phyloP scores from a whole-genome alignment of 2,113 vertebrate species.

The Cromileptes altivelis region DNA sequence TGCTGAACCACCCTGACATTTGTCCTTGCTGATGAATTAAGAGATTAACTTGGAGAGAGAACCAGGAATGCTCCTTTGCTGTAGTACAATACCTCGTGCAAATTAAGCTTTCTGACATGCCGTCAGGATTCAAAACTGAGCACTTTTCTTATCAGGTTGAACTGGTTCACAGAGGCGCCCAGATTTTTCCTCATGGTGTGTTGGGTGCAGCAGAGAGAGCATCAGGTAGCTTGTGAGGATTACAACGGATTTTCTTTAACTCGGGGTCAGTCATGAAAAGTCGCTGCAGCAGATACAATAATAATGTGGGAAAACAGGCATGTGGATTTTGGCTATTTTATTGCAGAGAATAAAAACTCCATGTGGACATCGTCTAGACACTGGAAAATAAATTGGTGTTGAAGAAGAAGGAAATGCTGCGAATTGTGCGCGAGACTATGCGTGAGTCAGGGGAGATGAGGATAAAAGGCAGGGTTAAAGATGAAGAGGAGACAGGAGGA shows the following conservation, averaged over 20 bases:
- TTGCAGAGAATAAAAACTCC: neutral
- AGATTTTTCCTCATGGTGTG: slow-evolving; percentile 9
- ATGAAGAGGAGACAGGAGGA: slow-evolving; percentile 64
- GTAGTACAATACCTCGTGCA: no score
- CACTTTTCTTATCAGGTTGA: neutral
- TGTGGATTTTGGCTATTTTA: neutral
- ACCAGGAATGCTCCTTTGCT: neutral
- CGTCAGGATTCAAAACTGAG: neutral
- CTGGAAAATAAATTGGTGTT: slow-evolving; percentile 36
- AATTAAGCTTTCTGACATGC: neutral
- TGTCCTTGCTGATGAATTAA: slow-evolving; percentile 68
- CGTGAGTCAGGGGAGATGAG: slow-evolving; percentile 40
- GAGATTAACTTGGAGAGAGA: slow-evolving; percentile 46
- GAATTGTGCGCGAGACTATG: slow-evolving; percentile 48
- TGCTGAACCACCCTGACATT: slow-evolving; percentile 38
- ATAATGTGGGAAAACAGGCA: neutral
- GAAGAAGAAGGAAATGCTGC: slow-evolving; percentile 19
- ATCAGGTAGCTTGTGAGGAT: slow-evolving; percentile 60
- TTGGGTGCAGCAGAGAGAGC: neutral
- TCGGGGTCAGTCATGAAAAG: slow-evolving; percentile 55
- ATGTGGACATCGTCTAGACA: neutral
- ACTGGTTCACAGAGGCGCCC: neutral
- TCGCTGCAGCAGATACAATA: slow-evolving; percentile 15
- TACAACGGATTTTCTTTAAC: slow-evolving; percentile 65
- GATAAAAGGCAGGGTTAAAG: slow-evolving; percentile 41